A percentile compares a stretch with the other conserved stretches of the same genome.
Conservation (phyloP, 2,113 vertebrate genomes). For the Zapus hudsonius region DNA sequence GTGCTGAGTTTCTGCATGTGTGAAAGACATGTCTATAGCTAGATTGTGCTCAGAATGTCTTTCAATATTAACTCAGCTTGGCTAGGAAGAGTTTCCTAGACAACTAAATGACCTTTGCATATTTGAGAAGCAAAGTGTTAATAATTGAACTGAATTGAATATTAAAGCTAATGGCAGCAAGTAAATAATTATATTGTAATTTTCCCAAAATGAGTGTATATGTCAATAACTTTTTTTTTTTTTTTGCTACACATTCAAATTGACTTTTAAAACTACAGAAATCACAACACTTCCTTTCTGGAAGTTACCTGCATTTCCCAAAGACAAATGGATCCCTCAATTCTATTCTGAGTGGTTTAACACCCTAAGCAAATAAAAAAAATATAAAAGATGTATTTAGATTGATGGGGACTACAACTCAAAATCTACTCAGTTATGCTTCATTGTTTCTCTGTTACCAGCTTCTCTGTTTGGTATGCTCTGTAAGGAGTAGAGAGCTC, state of each 20-base stretch:
- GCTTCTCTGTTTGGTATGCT: not conserved
- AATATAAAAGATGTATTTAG: not conserved
- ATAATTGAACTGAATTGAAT: slow-evolving; percentile 54
- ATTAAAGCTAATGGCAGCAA: slow-evolving; percentile 34
- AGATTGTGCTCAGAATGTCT: slow-evolving; percentile 1
- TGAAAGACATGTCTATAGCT: not conserved
- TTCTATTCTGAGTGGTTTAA: slow-evolving; percentile 14
- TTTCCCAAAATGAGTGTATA: not conserved
- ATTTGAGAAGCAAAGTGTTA: slow-evolving; percentile 49
- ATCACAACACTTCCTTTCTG: not conserved
- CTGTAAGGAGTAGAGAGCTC: not conserved
- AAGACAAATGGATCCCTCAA: not conserved
- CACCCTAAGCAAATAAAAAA: not conserved
- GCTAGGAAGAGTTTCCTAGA: slow-evolving; percentile 19
- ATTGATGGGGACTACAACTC: not conserved
- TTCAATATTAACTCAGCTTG: slow-evolving; percentile 35
- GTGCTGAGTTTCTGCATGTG: not conserved
- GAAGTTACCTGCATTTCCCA: not conserved
- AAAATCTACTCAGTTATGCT: not conserved
- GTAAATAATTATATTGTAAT: slow-evolving; percentile 39
- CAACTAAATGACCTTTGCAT: slow-evolving; percentile 34
- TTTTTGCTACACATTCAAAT: not conserved
- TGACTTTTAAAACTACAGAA: not conserved
- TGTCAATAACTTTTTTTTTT: not conserved
- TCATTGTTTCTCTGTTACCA: not conserved